These are phyloP conservation scores for Pissodes strobi DNA, from an alignment of 1,140 invertebrate species.

Conservation along the genomic window DNA sequence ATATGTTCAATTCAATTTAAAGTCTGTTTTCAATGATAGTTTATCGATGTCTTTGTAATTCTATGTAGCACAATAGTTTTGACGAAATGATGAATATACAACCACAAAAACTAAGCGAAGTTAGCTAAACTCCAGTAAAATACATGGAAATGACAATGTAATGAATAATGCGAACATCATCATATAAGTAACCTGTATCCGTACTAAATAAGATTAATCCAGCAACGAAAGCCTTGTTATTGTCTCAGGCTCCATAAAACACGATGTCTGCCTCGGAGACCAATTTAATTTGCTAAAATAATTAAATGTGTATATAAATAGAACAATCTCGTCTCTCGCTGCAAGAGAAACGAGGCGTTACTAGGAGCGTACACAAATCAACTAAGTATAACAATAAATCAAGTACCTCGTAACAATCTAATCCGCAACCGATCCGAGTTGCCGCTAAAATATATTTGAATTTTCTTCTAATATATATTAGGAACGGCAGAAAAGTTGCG, in stretches of 20 bases:
- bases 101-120: no score
- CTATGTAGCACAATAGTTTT: no score
- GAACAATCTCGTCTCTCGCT: constrained; percentile 31
- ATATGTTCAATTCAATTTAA: no score
- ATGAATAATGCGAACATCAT: constrained; percentile 15
- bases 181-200: constrained; percentile 14
- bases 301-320: constrained; percentile 41
- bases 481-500: not conserved
- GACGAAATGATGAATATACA: no score
- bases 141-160: constrained; percentile 1
- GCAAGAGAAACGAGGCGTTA: constrained; percentile 34
- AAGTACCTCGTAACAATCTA: constrained; percentile 42
- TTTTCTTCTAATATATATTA: constrained; percentile 22
- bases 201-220: constrained; percentile 20
- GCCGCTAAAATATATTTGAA: constrained; percentile 33
- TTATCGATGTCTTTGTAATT: no score
- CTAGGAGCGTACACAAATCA: constrained; percentile 39
- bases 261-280: constrained; percentile 21
- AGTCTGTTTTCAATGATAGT: no score
- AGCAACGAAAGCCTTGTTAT: constrained; percentile 5
- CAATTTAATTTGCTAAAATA: constrained; percentile 41
- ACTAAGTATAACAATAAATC: constrained; percentile 42
- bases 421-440: constrained; percentile 37
- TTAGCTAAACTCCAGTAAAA: no score
- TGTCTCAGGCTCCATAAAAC: constrained; percentile 19